A percentile compares a stretch with the other conserved stretches of the same genome.
Conservation (phyloP, 2,113 vertebrate genomes). For the Corythornis madagascariensis region DNA sequence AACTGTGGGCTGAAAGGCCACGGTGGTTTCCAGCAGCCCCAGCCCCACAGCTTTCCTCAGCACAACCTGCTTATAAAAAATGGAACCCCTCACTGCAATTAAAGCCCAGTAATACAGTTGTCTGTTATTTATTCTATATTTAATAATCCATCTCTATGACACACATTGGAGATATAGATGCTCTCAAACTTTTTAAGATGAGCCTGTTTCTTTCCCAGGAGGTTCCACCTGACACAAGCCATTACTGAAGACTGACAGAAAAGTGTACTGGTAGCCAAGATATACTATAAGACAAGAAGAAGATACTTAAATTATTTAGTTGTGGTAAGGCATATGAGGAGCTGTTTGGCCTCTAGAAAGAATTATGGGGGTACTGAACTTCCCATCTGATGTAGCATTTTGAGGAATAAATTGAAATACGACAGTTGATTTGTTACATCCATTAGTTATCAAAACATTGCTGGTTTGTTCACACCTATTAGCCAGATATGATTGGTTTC, state of each 20-base stretch:
- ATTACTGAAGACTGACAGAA: conserved; percentile 76
- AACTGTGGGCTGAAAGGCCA: neutral
- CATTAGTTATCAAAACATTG: conserved; percentile 15
- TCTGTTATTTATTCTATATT: conserved; percentile 77
- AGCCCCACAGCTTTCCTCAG: conserved; percentile 64
- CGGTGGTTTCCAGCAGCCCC: conserved; percentile 28
- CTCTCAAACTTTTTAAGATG: conserved; percentile 75
- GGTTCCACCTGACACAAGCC: conserved; percentile 66
- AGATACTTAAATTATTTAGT: conserved; percentile 71
- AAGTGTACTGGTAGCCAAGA: conserved; percentile 67
- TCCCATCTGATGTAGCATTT: neutral
- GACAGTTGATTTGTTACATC: neutral
- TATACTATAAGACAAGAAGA: conserved; percentile 43
- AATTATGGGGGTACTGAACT: neutral
- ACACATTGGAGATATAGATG: conserved; percentile 59
- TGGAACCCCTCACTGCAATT: conserved; percentile 52
- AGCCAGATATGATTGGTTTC: conserved; percentile 5
- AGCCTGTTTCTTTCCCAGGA: conserved; percentile 73
- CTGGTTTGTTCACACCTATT: conserved; percentile 17
- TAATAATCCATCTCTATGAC: conserved; percentile 71
- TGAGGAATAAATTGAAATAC: conserved; percentile 2
- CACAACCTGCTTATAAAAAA: conserved; percentile 55
- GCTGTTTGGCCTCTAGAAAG: conserved; percentile 1
- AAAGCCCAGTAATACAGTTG: conserved; percentile 52
- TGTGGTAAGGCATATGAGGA: conserved; percentile 44